Evolutionary conservation across 2,888 invertebrate species (phyloP).

Genomic region (Trachelus iudaicus): DNA sequence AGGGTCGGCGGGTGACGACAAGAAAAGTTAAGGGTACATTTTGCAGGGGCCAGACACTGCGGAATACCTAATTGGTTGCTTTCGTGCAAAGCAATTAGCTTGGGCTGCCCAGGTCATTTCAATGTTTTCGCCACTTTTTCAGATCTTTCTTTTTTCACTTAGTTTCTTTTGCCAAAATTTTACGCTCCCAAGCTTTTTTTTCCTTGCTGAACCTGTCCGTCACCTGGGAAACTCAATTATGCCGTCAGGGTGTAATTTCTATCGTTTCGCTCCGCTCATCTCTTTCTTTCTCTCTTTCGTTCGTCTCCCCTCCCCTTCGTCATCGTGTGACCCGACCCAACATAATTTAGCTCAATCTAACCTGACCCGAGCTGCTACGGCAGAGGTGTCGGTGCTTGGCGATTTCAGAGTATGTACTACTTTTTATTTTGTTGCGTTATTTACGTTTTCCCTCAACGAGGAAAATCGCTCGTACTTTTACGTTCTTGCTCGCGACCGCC

Average conservation of each 20-base stretch:
- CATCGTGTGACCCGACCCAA: too few species aligned
- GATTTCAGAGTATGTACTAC: too few species aligned
- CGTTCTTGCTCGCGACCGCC: too few species aligned
- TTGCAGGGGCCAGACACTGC: not conserved
- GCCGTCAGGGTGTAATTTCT: not conserved
- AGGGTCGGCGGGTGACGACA: not conserved
- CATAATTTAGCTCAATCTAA: too few species aligned
- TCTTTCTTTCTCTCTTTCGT: not conserved
- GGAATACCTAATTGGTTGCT: not conserved
- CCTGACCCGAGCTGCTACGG: too few species aligned
- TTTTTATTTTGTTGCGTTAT: not conserved
- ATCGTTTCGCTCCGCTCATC: not conserved
- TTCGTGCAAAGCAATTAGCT: not conserved
- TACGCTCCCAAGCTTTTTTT: not conserved
- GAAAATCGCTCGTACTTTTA: too few species aligned
- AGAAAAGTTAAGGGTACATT: not conserved
- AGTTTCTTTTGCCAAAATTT: too few species aligned
- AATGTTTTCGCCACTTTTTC: not conserved
- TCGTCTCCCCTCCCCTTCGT: too few species aligned
- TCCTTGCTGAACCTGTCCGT: not conserved
- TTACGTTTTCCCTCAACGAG: not conserved
- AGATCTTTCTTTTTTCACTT: not conserved
- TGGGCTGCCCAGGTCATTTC: not conserved
- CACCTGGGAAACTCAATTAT: not conserved
- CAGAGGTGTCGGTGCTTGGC: too few species aligned